Percentiles rank a stretch among this genome's conserved stretches.
phyloP scores from a whole-genome alignment of 2,113 vertebrate species.

The Raphicerus campestris region DNA sequence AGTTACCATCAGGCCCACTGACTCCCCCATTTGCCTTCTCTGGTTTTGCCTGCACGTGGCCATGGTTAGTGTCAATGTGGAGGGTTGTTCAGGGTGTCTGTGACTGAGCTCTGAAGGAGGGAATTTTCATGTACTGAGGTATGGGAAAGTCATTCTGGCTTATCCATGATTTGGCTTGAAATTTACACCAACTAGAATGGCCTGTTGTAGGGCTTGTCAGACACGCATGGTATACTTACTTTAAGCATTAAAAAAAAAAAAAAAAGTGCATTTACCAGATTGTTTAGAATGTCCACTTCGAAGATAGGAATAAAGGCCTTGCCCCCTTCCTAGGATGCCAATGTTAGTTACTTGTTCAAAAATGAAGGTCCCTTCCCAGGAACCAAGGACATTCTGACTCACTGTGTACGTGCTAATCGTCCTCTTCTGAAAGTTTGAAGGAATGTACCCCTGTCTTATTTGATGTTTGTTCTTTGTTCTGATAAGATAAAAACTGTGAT shows the following conservation, averaged over 20 bases:
- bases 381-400: not conserved
- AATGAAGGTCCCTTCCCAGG: not conserved
- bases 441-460: not conserved
- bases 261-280: not conserved
- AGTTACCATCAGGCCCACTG: not conserved
- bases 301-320: not conserved
- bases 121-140: not conserved
- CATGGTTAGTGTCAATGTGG: no score
- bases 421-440: not conserved
- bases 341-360: not conserved
- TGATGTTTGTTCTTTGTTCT: not conserved
- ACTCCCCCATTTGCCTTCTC: slow-evolving; percentile 35
- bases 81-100: not conserved
- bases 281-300: not conserved
- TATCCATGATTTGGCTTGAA: not conserved
- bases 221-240: not conserved
- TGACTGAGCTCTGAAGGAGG: not conserved
- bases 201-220: not conserved
- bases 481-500: not conserved
- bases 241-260: not conserved
- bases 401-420: not conserved
- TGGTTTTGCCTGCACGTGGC: slow-evolving; percentile 24
- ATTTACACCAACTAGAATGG: not conserved
- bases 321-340: not conserved
- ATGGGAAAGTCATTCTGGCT: not conserved